phyloP scores from a whole-genome alignment of 1,140 invertebrate genomes.

The Bombus soroeensis region DNA sequence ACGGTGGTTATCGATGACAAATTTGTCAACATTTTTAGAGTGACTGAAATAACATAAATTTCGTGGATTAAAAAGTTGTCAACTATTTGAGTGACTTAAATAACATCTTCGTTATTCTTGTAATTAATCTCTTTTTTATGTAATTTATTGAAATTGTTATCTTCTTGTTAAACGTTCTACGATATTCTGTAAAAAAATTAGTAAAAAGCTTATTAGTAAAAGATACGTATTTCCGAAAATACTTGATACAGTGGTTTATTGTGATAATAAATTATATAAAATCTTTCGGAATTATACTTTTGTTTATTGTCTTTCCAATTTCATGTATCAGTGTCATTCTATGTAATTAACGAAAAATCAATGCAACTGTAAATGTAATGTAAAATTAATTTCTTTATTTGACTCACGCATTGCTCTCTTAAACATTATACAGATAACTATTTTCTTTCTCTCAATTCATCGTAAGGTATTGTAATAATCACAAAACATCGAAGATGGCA shows the following conservation, averaged over 20 bases:
- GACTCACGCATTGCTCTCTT: neutral
- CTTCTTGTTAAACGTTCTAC: too few species aligned
- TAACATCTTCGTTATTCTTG: too few species aligned
- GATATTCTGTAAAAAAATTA: too few species aligned
- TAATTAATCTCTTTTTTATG: too few species aligned
- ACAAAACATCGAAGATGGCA: neutral
- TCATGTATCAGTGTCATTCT: fast-evolving
- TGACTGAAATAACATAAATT: too few species aligned
- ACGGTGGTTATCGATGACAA: too few species aligned
- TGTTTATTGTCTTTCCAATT: neutral
- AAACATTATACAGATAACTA: neutral
- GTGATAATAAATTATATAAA: neutral
- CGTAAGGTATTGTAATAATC: neutral
- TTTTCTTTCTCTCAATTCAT: neutral
- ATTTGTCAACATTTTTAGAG: too few species aligned
- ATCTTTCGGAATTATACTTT: neutral
- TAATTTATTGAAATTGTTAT: too few species aligned
- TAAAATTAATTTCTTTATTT: neutral
- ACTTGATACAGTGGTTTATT: neutral
- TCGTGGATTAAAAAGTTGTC: too few species aligned
- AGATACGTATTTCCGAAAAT: too few species aligned
- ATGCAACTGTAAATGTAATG: neutral
- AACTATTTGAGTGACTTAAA: too few species aligned
- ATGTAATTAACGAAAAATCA: neutral
- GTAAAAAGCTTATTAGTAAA: too few species aligned